Percentiles rank a stretch among this genome's conserved stretches.
These are phyloP conservation scores for Schizotus pectinicornis DNA, from an alignment of 2,888 invertebrate species.

Conservation along the genomic window DNA sequence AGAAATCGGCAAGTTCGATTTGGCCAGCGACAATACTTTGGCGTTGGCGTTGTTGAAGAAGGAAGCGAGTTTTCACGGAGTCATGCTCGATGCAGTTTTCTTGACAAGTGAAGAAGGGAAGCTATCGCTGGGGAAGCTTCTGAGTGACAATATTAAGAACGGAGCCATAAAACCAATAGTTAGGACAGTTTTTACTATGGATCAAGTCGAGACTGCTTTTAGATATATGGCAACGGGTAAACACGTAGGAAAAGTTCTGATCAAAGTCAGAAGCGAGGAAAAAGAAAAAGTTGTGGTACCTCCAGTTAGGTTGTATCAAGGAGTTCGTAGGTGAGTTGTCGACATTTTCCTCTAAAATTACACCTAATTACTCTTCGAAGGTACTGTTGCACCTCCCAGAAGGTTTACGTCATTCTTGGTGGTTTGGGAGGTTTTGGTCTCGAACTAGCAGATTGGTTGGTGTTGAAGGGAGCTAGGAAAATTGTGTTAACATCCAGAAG, in stretches of 20 bases:
- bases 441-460: conserved; percentile 90
- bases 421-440: conserved; percentile 97
- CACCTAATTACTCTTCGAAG: conserved; percentile 84
- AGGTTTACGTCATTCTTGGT: conserved; percentile 80
- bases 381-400: conserved; percentile 81
- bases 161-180: conserved; percentile 92
- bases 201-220: conserved; percentile 92
- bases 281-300: conserved; percentile 59
- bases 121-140: conserved; percentile 74
- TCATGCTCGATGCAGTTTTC: conserved; percentile 92
- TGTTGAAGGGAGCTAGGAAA: conserved; percentile 82
- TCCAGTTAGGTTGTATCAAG: conserved; percentile 62
- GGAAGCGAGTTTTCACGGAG: conserved; percentile 97
- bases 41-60: conserved; percentile 96
- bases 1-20: conserved; percentile 97
- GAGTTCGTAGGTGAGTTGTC: too few species aligned
- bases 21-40: conserved; percentile 88
- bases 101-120: conserved; percentile 75
- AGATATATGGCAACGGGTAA: conserved; percentile 95
- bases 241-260: conserved; percentile 95
- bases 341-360: too few species aligned
- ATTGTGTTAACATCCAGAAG: conserved; percentile 88
- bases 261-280: conserved; percentile 89
- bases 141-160: conserved; percentile 81
- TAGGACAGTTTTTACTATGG: conserved; percentile 83